Conservation (phyloP, 1,140 invertebrate genomes). For the Diachasmimorpha longicaudata region DNA sequence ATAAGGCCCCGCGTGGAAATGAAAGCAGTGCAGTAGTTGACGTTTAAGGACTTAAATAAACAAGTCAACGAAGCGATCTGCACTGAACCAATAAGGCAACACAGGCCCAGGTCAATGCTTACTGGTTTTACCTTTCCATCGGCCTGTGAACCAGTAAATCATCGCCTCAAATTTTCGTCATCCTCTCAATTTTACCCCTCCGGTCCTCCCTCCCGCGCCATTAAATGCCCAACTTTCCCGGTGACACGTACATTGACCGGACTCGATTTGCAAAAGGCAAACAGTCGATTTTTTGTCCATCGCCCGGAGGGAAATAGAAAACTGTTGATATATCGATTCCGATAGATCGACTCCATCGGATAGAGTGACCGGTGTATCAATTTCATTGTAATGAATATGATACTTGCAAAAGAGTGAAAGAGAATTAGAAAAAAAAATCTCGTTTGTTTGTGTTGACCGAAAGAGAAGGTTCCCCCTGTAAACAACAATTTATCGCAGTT, state of each 20-base stretch:
- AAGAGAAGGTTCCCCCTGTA: too few species aligned
- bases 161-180: not conserved
- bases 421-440: not conserved
- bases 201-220: too few species aligned
- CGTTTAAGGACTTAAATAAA: conserved; percentile 48
- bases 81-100: conserved; percentile 52
- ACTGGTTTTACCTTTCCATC: conserved; percentile 50
- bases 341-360: not conserved
- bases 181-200: not conserved
- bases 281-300: not conserved
- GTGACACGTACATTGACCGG: not conserved
- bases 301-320: conserved; percentile 39
- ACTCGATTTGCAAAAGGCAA: not conserved
- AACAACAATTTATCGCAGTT: too few species aligned
- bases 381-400: not conserved
- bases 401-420: not conserved
- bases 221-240: not conserved
- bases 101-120: conserved; percentile 56
- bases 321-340: conserved; percentile 37
- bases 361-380: not conserved
- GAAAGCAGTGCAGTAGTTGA: conserved; percentile 1
- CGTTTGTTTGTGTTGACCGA: too few species aligned
- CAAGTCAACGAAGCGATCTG: conserved; percentile 41
- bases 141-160: not conserved
- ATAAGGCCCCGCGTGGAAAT: not conserved